Evolutionary conservation across 2,797 vertebrate species (phyloP), one percentile per base, ranked within the genome.

Genomic region (Siniperca scherzeri): DNA sequence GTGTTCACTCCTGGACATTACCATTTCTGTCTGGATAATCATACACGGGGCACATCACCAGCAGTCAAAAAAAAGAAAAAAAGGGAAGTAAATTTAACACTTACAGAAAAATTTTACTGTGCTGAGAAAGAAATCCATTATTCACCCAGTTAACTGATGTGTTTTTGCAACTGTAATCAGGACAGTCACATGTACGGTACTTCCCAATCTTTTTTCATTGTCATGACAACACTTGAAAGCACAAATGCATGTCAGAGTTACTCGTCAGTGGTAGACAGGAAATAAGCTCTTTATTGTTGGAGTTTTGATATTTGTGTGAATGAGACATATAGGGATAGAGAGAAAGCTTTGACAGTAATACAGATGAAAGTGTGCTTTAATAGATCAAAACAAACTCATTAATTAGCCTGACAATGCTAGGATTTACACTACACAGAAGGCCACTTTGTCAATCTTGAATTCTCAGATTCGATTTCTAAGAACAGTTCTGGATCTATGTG

Each of bases 191-290:
- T 78, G 82, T 50, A 81, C 65, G 55, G 44, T 22, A 78, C 77
- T 89, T 86, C 82, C 84, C 40, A 76, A 90, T 84, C 74, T 70
- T 76, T 56, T 61, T 19, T 10, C 4, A 46, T 77, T 19, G 48
- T 16, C 90, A 88, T 87, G 89, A n/a, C 79, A 88, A 90, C 67
- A 2, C 16, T 27, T 10, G 2, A 64, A 77, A 74, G 22, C 77
- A 76, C 44, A 76, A 89, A 83, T 16, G 5, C 75, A 66, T 12
- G 5, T 50, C 50, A 67, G 48, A 57, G 21, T 48, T 5, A 10
- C 6, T 53, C 2, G 12, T 59, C 40, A 70, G 60, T 3, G 13
- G 22, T 57, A 75, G 67, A 66, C 44, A 81, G 80, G 74, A 88
- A 88, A 72, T 74, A 2, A 16, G 27, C 13, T 17, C 14, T 57